Percentiles rank a stretch among this genome's conserved stretches.
phyloP scores from a whole-genome alignment of 2,113 vertebrate species.

The Parus major region DNA sequence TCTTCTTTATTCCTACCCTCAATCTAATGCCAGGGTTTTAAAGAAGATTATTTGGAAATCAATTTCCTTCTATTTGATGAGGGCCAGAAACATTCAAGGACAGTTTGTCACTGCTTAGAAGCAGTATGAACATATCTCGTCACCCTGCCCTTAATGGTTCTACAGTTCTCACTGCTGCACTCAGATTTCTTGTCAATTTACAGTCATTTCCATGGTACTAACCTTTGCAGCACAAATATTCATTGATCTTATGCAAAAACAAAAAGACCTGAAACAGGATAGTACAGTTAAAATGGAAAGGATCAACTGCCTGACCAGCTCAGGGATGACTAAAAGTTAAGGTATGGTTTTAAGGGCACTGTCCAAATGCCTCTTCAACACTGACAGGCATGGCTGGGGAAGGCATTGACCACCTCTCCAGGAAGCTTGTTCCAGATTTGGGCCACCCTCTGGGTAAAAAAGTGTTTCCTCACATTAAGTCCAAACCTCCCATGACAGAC shows the following conservation, averaged over 20 bases:
- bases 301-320: neutral
- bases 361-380: neutral
- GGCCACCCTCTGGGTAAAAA: neutral
- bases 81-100: neutral
- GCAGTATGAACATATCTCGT: accelerated
- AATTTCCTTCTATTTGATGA: neutral
- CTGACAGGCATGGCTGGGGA: too few relatives aligned
- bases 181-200: neutral
- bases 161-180: neutral
- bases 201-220: neutral
- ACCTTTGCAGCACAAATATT: neutral
- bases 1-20: neutral
- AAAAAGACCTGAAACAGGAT: neutral
- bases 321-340: neutral
- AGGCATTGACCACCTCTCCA: accelerated
- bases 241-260: neutral
- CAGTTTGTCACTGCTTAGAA: neutral
- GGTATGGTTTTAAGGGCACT: neutral
- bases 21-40: neutral
- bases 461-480: neutral
- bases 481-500: neutral
- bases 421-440: neutral
- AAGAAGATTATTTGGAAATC: neutral
- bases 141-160: accelerated
- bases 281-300: neutral